Conservation (phyloP, 2,797 vertebrate species). For the Coranthus polyacanthus region DNA sequence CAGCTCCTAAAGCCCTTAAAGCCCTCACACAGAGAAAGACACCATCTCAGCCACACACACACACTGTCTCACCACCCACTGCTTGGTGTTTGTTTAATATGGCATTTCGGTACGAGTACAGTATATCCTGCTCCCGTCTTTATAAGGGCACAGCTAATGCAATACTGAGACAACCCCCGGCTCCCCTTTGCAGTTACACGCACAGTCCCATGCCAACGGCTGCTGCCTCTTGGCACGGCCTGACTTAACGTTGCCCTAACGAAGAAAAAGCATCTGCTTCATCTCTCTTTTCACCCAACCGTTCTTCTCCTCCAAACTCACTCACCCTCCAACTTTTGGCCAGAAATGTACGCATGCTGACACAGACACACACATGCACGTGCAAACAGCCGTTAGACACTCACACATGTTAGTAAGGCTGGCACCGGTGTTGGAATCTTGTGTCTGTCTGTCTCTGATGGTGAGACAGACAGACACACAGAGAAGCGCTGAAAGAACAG, state of each 20-base stretch:
- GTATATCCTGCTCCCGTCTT: slow-evolving; percentile 73
- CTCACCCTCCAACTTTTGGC: slow-evolving; percentile 27
- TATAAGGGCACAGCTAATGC: slow-evolving; percentile 75
- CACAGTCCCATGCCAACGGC: slow-evolving; percentile 47
- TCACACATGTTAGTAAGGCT: slow-evolving; percentile 27
- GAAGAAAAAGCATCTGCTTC: slow-evolving; percentile 69
- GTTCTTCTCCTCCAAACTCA: slow-evolving; percentile 35
- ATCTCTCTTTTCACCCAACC: slow-evolving; percentile 62
- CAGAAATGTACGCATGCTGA: slow-evolving; percentile 44
- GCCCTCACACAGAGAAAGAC: slow-evolving; percentile 67
- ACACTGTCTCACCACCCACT: slow-evolving; percentile 61
- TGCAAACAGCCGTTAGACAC: not conserved
- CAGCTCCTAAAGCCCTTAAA: slow-evolving; percentile 59
- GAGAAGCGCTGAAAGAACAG: slow-evolving; percentile 62
- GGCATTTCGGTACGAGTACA: slow-evolving; percentile 73
- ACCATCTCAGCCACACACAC: slow-evolving; percentile 35
- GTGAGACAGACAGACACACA: slow-evolving; percentile 21
- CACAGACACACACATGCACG: slow-evolving; percentile 29
- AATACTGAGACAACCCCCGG: slow-evolving; percentile 34
- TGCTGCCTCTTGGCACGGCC: slow-evolving; percentile 53
- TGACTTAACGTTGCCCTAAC: slow-evolving; percentile 37
- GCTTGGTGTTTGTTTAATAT: slow-evolving; percentile 78
- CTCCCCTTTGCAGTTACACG: slow-evolving; percentile 42
- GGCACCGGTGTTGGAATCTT: slow-evolving; percentile 61
- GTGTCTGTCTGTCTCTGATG: slow-evolving; percentile 52